Percentiles rank a stretch among this genome's conserved stretches.
phyloP scores from a whole-genome alignment of 2,113 vertebrate genomes.

The Brachirus orientalis region DNA sequence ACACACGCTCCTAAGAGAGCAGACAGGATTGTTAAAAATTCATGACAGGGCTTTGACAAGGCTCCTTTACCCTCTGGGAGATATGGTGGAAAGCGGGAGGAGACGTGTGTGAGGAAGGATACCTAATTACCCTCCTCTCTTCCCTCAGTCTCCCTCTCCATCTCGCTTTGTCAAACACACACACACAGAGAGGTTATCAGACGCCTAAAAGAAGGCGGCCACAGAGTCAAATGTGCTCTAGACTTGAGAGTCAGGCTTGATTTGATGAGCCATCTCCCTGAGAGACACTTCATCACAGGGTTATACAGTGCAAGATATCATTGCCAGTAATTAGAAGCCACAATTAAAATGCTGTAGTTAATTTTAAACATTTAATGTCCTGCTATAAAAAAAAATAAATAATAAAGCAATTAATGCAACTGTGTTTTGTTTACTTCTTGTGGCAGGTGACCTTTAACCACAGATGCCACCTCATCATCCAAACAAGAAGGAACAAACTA shows the following conservation, averaged over 20 bases:
- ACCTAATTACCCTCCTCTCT: slow-evolving; percentile 61
- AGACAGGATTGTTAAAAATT: slow-evolving; percentile 74
- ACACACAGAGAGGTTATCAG: slow-evolving; percentile 28
- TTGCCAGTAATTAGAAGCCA: slow-evolving; percentile 47
- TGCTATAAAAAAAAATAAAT: slow-evolving; percentile 25
- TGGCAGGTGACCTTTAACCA: too few relatives aligned
- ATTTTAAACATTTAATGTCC: too few relatives aligned
- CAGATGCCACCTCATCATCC: too few relatives aligned
- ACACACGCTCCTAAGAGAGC: slow-evolving; percentile 41
- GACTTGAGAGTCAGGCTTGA: slow-evolving; percentile 18
- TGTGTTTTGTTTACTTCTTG: too few relatives aligned
- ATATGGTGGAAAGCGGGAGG: slow-evolving; percentile 37
- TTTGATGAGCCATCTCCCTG: slow-evolving; percentile 38
- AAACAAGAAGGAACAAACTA: too few relatives aligned
- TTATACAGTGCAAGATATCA: slow-evolving; percentile 14
- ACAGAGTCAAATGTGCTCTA: slow-evolving; percentile 15
- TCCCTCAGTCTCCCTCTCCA: slow-evolving; percentile 15
- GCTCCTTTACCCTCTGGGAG: slow-evolving; percentile 64
- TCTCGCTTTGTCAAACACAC: slow-evolving; percentile 33
- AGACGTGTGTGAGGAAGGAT: slow-evolving; percentile 36
- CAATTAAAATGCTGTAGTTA: background rate
- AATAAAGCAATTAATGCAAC: background rate
- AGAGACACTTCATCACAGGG: slow-evolving; percentile 48
- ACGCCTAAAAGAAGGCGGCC: slow-evolving; percentile 12
- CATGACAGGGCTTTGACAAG: slow-evolving; percentile 72